These are phyloP conservation scores for Stigmatopora argus DNA, from an alignment of 2,113 vertebrate species.

Conservation along the genomic window DNA sequence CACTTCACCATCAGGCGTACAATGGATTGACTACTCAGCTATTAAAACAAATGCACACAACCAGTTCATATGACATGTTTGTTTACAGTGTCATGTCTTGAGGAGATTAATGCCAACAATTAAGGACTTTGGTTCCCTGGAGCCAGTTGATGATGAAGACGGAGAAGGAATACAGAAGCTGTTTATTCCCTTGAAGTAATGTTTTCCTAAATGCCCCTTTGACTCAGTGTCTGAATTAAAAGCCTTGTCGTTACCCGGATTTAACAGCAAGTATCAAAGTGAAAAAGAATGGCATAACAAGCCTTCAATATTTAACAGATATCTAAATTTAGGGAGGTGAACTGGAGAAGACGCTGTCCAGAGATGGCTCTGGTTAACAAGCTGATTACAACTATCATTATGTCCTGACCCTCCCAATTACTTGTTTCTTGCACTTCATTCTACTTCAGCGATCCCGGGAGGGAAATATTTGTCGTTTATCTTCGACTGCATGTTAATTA, in stretches of 20 bases:
- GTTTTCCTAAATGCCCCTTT: constrained; percentile 11
- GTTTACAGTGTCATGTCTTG: constrained; percentile 34
- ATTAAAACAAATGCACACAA: constrained; percentile 26
- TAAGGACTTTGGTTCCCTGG: constrained; percentile 40
- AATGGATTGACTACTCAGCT: not conserved
- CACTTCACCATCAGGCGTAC: no score
- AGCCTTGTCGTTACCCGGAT: constrained; percentile 48
- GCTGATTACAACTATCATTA: constrained; percentile 30
- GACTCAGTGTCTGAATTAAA: not conserved
- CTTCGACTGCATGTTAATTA: constrained; percentile 68
- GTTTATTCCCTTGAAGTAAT: constrained; percentile 23
- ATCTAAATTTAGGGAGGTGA: constrained; percentile 34
- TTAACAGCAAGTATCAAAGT: constrained; percentile 15
- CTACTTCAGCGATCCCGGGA: constrained; percentile 25
- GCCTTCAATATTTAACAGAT: constrained; percentile 10
- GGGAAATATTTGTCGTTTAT: constrained; percentile 48
- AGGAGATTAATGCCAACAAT: constrained; percentile 63
- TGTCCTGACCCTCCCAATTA: constrained; percentile 42
- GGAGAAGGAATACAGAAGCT: constrained; percentile 25
- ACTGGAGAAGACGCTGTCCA: constrained; percentile 24
- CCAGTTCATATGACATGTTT: constrained; percentile 40
- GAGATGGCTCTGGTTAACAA: constrained; percentile 37
- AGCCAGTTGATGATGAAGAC: constrained; percentile 21
- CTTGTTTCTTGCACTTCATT: constrained; percentile 24
- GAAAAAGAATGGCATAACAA: constrained; percentile 8